Evolutionary conservation across 2,797 vertebrate species (phyloP), one percentile per base, ranked within the genome.

Genomic region (Diceros bicornis): DNA sequence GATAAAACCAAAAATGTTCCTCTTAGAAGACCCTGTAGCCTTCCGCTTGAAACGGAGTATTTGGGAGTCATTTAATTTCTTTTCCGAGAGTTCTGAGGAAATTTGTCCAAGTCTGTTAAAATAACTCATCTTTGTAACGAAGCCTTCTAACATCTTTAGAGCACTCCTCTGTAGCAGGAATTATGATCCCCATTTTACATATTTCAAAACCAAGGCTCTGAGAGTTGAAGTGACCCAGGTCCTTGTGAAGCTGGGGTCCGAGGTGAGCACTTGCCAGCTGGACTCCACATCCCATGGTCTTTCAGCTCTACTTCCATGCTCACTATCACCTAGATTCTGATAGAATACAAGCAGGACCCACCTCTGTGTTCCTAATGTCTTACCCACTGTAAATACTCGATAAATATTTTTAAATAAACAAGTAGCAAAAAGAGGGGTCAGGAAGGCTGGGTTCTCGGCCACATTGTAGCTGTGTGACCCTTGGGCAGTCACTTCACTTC

Each of bases 281-380:
- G 18, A 32, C 5, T 25, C 34, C 72, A 23, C 3, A 37, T 23
- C 20, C 18, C 18, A 0, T 32, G 29, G 16, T 34, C 14, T 57
- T 66, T 18, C 32, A 27, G 34, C 27, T 86, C 16, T 13, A 2
- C 25, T n/a, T 20, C 8, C 5, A 11, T 12, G 37, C 14, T 68
- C 7, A 1, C 18, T 18, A 1, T 52, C 57, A 11, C 17, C 1
- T 8, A 34, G 29, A 32, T 59, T 7, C 71, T 20, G 13, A 2
- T 1, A n/a, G 9, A 7, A 0, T 10, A 9, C 57, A 21, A 1
- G 13, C 12, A 68, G 52, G 14, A 66, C 27, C 21, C 0, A 2
- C 32, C 18, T n/a, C 47, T 59, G 7, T 23, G 29, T 84, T 37
- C 27, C 27, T 23, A 34, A 69, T 17, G 0, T 61, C 25, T 66